A percentile compares a stretch with the other conserved stretches of the same genome.
phyloP scores from a whole-genome alignment of 2,888 invertebrate genomes.

The Drosophila rellima region DNA sequence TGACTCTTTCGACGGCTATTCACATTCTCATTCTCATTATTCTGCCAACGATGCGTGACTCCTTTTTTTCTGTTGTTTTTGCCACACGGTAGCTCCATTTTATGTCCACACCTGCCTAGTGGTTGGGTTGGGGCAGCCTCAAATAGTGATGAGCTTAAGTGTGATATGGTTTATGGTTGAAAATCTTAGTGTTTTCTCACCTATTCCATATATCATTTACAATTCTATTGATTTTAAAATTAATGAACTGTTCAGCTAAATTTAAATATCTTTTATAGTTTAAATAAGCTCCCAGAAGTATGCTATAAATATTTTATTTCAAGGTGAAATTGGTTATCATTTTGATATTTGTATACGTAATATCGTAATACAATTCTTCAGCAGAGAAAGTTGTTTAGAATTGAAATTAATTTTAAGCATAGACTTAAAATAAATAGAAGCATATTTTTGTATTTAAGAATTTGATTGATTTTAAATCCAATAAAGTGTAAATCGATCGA shows the following conservation, averaged over 20 bases:
- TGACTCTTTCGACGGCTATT: constrained; percentile 25
- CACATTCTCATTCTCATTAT: constrained; percentile 34
- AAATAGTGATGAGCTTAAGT: constrained; percentile 23
- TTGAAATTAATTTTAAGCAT: too few species aligned
- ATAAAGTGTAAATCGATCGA: too few species aligned
- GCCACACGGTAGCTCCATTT: constrained; percentile 38
- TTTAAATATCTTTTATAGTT: not conserved
- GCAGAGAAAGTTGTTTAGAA: too few species aligned
- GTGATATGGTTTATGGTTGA: not conserved
- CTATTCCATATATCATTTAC: not conserved
- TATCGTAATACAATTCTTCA: too few species aligned
- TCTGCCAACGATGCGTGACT: constrained; percentile 30
- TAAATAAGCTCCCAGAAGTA: constrained; percentile 23
- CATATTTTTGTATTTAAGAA: too few species aligned
- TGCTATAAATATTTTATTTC: constrained; percentile 20
- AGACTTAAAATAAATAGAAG: too few species aligned
- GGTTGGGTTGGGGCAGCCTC: not conserved
- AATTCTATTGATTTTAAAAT: not conserved
- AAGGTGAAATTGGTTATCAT: not conserved
- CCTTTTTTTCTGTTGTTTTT: constrained; percentile 20
- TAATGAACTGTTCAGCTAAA: not conserved
- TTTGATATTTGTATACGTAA: not conserved
- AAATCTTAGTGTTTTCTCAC: constrained; percentile 13
- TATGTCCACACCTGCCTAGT: constrained; percentile 36
- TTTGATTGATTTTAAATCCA: too few species aligned